These are phyloP conservation scores for Metacarcinus magister DNA, from an alignment of 2,888 invertebrate species.

Conservation along the genomic window DNA sequence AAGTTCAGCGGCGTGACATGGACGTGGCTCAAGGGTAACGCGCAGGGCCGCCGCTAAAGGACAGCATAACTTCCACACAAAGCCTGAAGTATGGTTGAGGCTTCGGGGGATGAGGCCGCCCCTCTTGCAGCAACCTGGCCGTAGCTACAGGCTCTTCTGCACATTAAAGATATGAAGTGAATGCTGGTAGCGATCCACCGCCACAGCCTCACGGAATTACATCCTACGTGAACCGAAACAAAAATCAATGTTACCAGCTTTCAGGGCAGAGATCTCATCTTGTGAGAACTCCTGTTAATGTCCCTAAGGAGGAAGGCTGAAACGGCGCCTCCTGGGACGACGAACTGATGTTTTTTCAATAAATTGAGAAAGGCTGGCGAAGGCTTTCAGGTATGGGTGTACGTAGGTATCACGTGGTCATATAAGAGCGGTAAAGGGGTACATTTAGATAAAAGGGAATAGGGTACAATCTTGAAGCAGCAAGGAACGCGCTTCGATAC, in stretches of 20 bases:
- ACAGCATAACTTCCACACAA: conserved; percentile 4
- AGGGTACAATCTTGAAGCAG: neutral
- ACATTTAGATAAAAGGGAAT: neutral
- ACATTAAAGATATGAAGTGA: conserved; percentile 40
- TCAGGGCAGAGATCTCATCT: neutral
- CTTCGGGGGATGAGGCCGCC: conserved; percentile 7
- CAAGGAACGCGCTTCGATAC: neutral
- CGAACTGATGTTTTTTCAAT: neutral
- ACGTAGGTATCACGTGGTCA: neutral
- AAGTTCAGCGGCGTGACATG: neutral
- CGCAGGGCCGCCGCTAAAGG: conserved; percentile 4
- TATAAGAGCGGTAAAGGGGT: neutral
- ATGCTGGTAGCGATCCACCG: neutral
- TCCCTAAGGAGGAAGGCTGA: neutral
- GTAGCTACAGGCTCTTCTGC: neutral
- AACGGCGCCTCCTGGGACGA: neutral
- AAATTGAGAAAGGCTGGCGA: neutral
- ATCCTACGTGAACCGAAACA: neutral
- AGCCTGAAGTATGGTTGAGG: neutral
- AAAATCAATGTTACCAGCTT: conserved; percentile 36
- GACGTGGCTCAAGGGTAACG: neutral
- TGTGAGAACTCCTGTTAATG: neutral
- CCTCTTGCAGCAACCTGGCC: neutral
- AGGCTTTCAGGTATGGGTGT: neutral
- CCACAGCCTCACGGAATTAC: neutral